Conservation (phyloP, 2,113 vertebrate species). For the Podiceps cristatus region DNA sequence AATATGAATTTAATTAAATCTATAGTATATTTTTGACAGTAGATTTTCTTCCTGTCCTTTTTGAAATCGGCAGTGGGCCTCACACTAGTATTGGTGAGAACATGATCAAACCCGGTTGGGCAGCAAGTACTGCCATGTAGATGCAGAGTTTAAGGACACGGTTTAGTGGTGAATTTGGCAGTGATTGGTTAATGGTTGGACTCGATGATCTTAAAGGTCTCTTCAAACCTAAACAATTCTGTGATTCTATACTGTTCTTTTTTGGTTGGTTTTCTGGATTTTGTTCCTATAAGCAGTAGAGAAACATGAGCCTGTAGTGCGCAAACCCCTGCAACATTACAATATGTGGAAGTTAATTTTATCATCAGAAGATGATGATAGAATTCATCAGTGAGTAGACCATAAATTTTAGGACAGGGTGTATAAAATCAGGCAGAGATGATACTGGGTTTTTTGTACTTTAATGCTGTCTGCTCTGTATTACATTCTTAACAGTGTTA, state of each 20-base stretch:
- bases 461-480: not conserved
- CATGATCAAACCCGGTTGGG: not conserved
- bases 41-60: not conserved
- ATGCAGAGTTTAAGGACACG: no score
- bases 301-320: not conserved
- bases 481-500: not conserved
- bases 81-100: not conserved
- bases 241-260: not conserved
- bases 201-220: no score
- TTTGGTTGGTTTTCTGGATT: not conserved
- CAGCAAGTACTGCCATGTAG: not conserved
- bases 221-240: no score
- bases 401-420: conserved; percentile 43
- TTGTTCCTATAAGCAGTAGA: not conserved
- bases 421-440: conserved; percentile 36
- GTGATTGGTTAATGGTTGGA: no score
- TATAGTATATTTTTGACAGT: not conserved
- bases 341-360: conserved; percentile 50
- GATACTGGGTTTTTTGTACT: not conserved
- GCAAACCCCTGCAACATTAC: conserved; percentile 23
- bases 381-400: conserved; percentile 37
- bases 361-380: conserved; percentile 24
- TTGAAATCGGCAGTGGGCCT: not conserved
- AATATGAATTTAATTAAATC: conserved; percentile 33
- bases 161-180: no score